Evolutionary conservation across 2,113 vertebrate species (phyloP), one percentile per base, ranked within the genome.

Genomic region (Dasyprocta punctata): DNA sequence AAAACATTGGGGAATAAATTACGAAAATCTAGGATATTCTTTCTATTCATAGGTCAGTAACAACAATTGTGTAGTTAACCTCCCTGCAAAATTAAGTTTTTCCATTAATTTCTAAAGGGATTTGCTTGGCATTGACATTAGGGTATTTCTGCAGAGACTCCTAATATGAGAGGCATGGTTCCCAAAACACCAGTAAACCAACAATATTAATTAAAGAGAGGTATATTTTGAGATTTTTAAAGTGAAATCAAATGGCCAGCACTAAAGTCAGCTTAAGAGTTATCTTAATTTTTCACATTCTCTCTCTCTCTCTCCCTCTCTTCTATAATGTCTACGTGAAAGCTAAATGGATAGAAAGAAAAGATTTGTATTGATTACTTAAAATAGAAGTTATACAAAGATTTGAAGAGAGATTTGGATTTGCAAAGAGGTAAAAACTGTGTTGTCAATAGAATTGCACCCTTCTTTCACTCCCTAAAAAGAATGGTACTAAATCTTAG

Each of bases 1-100:
- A 90, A 90, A 94, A 47, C 94, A 88, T 65, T 96, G 38, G 87
- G 49, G 88, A 92, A 95, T 87, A 96, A 95, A 89, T 97, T 95
- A 90, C 22, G 36, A 60, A 89, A 82, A 52, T 77, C 7, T 47
- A 88, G 14, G 30, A 82, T 14, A 71, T 26, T 63, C 41, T 92
- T 7, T 82, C 11, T 60, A 67, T 5, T 60, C 54, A 56, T 58
- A 82, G 28, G 63, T 85, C 81, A 86, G 19, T 92, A 17, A 90
- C 2, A 94, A 82, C 95, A 92, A 97, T 97, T 95, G 71, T 17
- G 14, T 11, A 49, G 41, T 71, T 80, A 78, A 20, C 47, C 41
- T 94, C 4, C n/a, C 38, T 24, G 24, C 49, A 85, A 91, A 89
- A 73, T 63, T 89, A 58, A 85, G 36, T 19, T 85, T 89, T 91